Conservation (phyloP, 1,140 invertebrate genomes). For the Drosophila jambulina region DNA sequence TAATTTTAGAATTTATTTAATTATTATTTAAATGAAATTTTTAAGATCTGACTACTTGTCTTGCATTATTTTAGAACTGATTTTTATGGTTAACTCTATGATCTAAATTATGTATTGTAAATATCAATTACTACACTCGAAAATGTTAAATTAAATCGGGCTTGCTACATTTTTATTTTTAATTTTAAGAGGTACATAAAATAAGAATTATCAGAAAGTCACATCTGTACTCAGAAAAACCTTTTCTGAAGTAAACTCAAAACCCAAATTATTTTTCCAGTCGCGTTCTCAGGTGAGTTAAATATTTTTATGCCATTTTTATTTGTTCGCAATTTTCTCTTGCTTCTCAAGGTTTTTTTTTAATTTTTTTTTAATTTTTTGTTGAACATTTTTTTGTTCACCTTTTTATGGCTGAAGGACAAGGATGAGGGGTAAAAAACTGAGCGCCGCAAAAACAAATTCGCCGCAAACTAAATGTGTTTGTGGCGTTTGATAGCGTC, state of each 20-base stretch:
- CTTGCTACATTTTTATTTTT: not conserved
- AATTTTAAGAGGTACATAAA: not conserved
- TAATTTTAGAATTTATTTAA: not conserved
- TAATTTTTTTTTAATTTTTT: slow-evolving; percentile 20
- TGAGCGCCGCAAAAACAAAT: slow-evolving; percentile 61
- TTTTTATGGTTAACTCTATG: too few species aligned
- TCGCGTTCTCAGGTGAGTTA: slow-evolving; percentile 37
- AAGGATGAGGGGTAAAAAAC: not conserved
- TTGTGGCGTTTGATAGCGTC: slow-evolving; percentile 70
- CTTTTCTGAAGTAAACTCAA: not conserved
- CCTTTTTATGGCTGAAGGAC: slow-evolving; percentile 49
- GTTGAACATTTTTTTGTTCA: slow-evolving; percentile 36
- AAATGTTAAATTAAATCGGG: not conserved
- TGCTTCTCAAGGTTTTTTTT: slow-evolving; percentile 16
- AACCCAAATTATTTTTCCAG: not conserved
- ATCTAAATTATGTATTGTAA: too few species aligned
- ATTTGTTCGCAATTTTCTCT: slow-evolving; percentile 30
- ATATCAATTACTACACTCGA: too few species aligned
- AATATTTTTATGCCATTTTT: slow-evolving; percentile 60
- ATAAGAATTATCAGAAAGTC: not conserved
- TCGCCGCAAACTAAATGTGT: slow-evolving; percentile 74
- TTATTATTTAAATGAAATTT: not conserved
- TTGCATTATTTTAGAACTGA: too few species aligned
- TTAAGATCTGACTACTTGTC: not conserved
- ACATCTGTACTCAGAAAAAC: not conserved